Conservation (phyloP, 2,888 invertebrate species). For the Eretmocerus hayati region DNA sequence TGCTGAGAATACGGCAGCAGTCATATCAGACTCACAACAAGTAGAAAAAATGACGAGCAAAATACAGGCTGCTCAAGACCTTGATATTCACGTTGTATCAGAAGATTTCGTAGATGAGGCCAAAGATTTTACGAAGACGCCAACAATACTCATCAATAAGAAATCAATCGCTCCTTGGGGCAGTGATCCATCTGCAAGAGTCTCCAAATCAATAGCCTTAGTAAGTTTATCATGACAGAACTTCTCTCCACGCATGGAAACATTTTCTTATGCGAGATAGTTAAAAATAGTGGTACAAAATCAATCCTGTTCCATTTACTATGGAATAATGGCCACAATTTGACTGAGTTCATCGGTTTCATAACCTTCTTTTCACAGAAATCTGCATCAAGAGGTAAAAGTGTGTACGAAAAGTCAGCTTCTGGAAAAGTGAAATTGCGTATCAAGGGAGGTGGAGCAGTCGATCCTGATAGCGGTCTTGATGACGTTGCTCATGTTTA, state of each 20-base stretch:
- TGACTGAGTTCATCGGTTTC: too few species aligned
- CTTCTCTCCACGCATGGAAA: too few species aligned
- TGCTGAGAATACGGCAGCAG: conserved; percentile 60
- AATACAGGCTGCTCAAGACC: conserved; percentile 59
- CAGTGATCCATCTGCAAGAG: conserved; percentile 55
- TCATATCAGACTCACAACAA: conserved; percentile 65
- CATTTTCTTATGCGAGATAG: too few species aligned
- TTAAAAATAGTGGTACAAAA: too few species aligned
- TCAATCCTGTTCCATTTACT: too few species aligned
- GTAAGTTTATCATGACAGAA: conserved; percentile 5
- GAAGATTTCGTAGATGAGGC: conserved; percentile 67
- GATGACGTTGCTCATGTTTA: conserved; percentile 76
- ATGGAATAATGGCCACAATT: too few species aligned
- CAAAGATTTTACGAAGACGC: conserved; percentile 55
- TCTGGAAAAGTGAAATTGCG: conserved; percentile 61
- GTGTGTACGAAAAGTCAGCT: conserved; percentile 52
- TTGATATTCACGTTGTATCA: conserved; percentile 75
- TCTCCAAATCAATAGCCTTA: conserved; percentile 50
- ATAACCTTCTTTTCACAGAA: too few species aligned
- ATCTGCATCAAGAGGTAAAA: conserved; percentile 52
- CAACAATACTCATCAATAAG: conserved; percentile 60
- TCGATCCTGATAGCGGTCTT: conserved; percentile 85
- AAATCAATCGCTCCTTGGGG: conserved; percentile 80
- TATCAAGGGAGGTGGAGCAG: conserved; percentile 76
- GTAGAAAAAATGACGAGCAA: conserved; percentile 60